Evolutionary conservation across 2,888 invertebrate genomes (phyloP), one percentile per base, ranked within the genome.

Genomic region (Didymodactylos carnosus): DNA sequence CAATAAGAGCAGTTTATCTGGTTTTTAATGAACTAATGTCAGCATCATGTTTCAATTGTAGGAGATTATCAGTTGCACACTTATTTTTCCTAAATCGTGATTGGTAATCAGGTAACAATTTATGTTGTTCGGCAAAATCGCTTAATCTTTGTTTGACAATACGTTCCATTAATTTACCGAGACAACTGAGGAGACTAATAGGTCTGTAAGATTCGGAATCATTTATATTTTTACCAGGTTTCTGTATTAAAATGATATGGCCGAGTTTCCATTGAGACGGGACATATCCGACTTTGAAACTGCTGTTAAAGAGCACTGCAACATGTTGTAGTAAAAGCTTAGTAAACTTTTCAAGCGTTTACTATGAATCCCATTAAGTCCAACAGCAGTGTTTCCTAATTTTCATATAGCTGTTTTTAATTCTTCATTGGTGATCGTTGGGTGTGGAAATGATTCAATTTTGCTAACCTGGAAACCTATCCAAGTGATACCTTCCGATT

Each of bases 221-320:
- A 4, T 71, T 29, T 11, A 53, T 40, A 23, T 70, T 49, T 43
- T 74, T 74, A 13, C 23, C 71, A 39, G 70, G 51, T 53, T 74
- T 74, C 3, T 25, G 71, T 8, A 74, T 46, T 49, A 74, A 39
- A 7, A 71, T 74, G 5, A 74, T 71, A 39, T 71, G 62, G 11
- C 53, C 51, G 3, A n/a, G 29, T 71, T 74, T 74, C 74, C 74
- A 74, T n/a, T n/a, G 27, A 25, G n/a, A 13, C 39, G 73, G 73
- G 35, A 73, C 35, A 27, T 73, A 41, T 16, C 73, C 73, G 3
- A 51, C 19, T 8, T 41, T 40, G n/a, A 74, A 19, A 19, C 53
- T 39, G 3, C n/a, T 46, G 19, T 74, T 74, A 40, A 46, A 71
- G 10, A 74, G 7, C 5, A 23, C 23, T n/a, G 10, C 19, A 6